Evolutionary conservation across 1,140 invertebrate species (phyloP).

Genomic region (Eurosta solidaginis): DNA sequence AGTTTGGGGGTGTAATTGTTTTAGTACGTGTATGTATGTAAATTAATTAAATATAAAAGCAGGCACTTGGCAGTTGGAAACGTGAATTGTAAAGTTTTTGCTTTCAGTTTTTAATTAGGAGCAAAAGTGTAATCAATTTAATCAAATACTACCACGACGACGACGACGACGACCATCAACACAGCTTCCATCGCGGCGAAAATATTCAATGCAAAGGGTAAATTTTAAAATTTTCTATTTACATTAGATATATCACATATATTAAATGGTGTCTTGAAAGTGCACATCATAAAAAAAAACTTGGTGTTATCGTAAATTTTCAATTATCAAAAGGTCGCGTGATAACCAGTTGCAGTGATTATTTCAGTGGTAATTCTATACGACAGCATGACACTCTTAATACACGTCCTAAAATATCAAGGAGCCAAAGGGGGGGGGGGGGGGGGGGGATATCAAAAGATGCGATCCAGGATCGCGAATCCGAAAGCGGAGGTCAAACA

Average conservation of each 20-base stretch:
- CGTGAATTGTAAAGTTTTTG: background rate
- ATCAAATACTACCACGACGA: background rate
- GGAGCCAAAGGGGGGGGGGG: too few species aligned
- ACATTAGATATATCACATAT: background rate
- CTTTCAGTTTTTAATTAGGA: constrained; percentile 13
- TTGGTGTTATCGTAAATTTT: too few species aligned
- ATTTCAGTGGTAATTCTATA: too few species aligned
- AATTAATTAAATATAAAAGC: background rate
- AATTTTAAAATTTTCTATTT: background rate
- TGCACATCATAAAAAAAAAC: too few species aligned
- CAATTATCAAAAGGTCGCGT: too few species aligned
- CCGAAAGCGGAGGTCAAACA: too few species aligned
- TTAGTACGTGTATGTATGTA: background rate
- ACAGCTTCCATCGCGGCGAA: background rate
- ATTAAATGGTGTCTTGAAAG: background rate
- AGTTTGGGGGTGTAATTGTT: too few species aligned
- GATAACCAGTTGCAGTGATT: too few species aligned
- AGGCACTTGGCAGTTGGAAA: background rate
- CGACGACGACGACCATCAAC: background rate
- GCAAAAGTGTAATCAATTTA: constrained; percentile 13
- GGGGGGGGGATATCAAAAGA: too few species aligned
- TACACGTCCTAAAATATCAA: too few species aligned
- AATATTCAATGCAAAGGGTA: constrained; percentile 18
- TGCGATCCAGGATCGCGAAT: too few species aligned
- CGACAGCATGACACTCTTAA: too few species aligned